phyloP scores from a whole-genome alignment of 2,113 vertebrate genomes.

The Litocranius walleri region DNA sequence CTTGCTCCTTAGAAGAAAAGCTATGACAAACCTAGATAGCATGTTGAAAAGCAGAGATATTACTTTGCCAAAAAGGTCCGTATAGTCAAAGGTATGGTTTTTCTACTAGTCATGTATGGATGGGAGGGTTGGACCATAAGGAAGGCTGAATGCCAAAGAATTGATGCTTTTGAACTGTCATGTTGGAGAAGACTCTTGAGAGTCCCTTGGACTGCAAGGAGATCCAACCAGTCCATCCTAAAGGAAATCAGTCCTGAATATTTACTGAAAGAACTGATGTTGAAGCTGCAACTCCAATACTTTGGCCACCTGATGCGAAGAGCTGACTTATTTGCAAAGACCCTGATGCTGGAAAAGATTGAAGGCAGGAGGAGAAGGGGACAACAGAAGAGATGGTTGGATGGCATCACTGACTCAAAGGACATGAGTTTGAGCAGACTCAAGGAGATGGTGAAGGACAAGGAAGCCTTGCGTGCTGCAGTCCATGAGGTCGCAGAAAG shows the following conservation, averaged over 20 bases:
- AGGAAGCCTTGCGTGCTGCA: not conserved
- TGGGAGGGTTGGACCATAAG: not conserved
- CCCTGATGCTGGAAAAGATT: not conserved
- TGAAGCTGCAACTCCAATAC: not conserved
- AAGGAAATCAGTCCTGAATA: not conserved
- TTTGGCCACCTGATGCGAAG: not conserved
- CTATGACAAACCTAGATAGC: not conserved
- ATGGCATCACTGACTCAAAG: not conserved
- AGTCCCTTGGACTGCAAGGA: not conserved
- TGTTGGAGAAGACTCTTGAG: not conserved
- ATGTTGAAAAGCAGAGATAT: not conserved
- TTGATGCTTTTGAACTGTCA: not conserved
- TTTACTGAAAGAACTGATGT: not conserved
- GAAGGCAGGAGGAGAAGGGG: not conserved
- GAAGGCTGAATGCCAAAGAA: not conserved
- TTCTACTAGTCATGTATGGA: not conserved
- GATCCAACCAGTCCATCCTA: not conserved
- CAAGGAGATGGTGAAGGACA: not conserved
- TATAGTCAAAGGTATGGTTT: not conserved
- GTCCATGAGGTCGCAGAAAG: not conserved
- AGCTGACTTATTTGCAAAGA: not conserved
- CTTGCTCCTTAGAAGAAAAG: not conserved
- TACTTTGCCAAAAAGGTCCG: not conserved
- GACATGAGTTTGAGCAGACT: not conserved
- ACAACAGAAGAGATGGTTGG: not conserved